A percentile compares a stretch with the other conserved stretches of the same genome.
These are phyloP conservation scores for Coptodon bakossiorum DNA, from an alignment of 2,113 vertebrate genomes.

Conservation along the genomic window DNA sequence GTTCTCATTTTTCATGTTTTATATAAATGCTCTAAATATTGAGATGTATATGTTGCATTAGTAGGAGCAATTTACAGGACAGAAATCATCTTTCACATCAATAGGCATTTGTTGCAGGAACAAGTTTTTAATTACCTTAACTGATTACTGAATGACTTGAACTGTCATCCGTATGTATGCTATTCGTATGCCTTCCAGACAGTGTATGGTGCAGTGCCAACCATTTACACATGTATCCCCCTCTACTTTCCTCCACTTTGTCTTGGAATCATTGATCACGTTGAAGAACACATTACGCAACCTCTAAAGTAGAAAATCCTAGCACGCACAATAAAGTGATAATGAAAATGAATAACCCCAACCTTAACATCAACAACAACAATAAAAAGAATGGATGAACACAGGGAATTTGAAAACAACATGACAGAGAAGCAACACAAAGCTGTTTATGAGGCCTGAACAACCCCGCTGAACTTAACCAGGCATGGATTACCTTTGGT, in stretches of 20 bases:
- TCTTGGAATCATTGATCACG: constrained; percentile 15
- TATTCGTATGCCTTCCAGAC: neutral
- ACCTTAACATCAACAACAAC: neutral
- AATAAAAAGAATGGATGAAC: neutral
- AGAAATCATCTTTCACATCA: neutral
- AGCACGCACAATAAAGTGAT: constrained; percentile 25
- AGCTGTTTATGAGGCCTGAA: neutral
- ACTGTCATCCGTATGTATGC: neutral
- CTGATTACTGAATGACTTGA: constrained; percentile 36
- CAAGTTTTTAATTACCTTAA: neutral
- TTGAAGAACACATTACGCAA: constrained; percentile 28
- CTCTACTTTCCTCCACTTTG: neutral
- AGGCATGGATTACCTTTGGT: neutral
- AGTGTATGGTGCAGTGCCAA: neutral
- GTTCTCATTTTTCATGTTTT: neutral
- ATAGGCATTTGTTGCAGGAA: neutral
- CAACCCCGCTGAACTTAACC: neutral
- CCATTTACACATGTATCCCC: constrained; percentile 26
- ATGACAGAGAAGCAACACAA: neutral
- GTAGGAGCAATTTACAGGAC: neutral
- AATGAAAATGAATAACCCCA: constrained; percentile 21
- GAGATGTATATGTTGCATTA: neutral
- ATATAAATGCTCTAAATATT: neutral
- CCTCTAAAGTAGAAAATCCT: constrained; percentile 11
- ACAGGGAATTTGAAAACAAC: neutral